Evolutionary conservation across 2,797 vertebrate species (phyloP), one percentile per base, ranked within the genome.

Genomic region (Melanotaenia trifasciata): DNA sequence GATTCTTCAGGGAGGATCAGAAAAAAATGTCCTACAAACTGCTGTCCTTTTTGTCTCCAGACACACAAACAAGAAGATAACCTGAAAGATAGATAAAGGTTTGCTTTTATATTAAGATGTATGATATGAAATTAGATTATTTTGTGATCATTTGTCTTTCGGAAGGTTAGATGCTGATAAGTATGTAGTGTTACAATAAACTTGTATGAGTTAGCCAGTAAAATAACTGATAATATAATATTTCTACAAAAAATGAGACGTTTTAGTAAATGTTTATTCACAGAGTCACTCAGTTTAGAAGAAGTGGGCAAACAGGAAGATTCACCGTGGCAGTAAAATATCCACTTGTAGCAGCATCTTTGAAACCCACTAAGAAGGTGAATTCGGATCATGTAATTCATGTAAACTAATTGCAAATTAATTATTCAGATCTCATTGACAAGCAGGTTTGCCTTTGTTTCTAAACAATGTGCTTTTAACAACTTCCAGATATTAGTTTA

Each of bases 1-100:
- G 92, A 94, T 94, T 94, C 91, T 91, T 91, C 80, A 77, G 89
- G 85, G 89, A 87, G 86, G 91, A 94, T 93, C 89, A 90, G 83
- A 84, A 79, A 81, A 78, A 89, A 88, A 80, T 58, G 86, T 87
- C 75, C 70, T 76, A 90, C 91, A 91, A 93, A 90, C 71, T 57
- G 69, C 54, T 71, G 75, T 85, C 80, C 83, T 84, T 90, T 92
- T 78, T 84, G 85, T 91, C 76, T 85, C 83, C 68, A 74, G 84
- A 85, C 76, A 78, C 76, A 72, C 72, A 50, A 70, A 45, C 8
- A 56, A 66, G 38, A 78, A 38, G 68, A 90, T 83, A 70, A 85
- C 67, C 79, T 38, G 11, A 53, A 58, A 75, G 66, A 85, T 66
- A 79, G 68, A 74, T 60, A 47, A 70, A 76, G 72, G 32, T 72